Evolutionary conservation across 2,888 invertebrate species (phyloP).

Genomic region (Ypsolopha sequella): DNA sequence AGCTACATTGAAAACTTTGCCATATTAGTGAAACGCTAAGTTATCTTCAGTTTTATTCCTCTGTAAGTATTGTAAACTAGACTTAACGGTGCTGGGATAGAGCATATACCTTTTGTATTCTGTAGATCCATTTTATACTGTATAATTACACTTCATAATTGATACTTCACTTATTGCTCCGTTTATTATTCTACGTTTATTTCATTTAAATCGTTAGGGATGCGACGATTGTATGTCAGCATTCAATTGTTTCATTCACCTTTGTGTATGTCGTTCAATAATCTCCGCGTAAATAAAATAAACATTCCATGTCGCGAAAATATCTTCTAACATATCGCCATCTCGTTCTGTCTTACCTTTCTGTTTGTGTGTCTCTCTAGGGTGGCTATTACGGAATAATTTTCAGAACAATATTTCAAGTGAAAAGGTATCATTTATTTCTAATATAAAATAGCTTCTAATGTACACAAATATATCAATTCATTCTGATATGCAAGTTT

Average conservation of each 20-base stretch:
- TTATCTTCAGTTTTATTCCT: conserved; percentile 42
- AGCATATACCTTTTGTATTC: conserved; percentile 56
- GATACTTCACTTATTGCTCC: conserved; percentile 54
- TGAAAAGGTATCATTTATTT: conserved; percentile 50
- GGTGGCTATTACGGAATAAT: conserved; percentile 31
- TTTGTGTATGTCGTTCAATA: neutral
- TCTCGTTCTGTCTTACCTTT: neutral
- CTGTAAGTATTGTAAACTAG: conserved; percentile 61
- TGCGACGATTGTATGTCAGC: neutral
- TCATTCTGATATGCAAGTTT: conserved; percentile 67
- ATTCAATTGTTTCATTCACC: neutral
- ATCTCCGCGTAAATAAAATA: conserved; percentile 22
- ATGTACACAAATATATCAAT: conserved; percentile 58
- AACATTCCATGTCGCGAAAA: conserved; percentile 61
- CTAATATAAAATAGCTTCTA: conserved; percentile 40
- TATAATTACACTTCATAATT: conserved; percentile 12
- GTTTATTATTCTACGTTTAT: conserved; percentile 38
- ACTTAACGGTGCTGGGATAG: conserved; percentile 66
- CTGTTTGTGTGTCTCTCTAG: neutral
- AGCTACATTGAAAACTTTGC: conserved; percentile 71
- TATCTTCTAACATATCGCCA: neutral
- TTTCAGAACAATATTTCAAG: conserved; percentile 52
- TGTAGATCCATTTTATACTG: conserved; percentile 47
- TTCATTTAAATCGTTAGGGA: too few species aligned
- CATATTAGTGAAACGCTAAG: conserved; percentile 65